Conservation (phyloP, 2,797 vertebrate genomes). For the Novumbra hubbsi region DNA sequence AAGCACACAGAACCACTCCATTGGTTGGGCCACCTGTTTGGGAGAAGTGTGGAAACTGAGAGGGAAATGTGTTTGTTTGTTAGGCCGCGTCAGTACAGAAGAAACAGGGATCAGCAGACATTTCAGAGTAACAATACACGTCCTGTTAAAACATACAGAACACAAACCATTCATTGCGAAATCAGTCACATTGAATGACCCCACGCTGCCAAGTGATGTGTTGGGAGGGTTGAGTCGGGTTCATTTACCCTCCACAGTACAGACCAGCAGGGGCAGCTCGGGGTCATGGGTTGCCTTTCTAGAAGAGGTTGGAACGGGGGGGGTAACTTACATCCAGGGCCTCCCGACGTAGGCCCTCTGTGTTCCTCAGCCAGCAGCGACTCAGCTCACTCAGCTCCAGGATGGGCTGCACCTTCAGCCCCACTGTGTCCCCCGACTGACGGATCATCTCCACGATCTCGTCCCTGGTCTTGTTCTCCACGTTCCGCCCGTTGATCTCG, state of each 20-base stretch:
- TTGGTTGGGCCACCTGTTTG: not conserved
- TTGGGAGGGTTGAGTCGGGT: not conserved
- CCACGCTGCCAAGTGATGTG: not conserved
- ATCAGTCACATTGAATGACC: not conserved
- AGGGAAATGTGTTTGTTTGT: not conserved
- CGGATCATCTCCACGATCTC: conserved; percentile 99
- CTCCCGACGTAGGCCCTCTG: conserved; percentile 77
- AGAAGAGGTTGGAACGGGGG: conserved; percentile 9
- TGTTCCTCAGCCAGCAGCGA: conserved; percentile 87
- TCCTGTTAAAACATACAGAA: conserved; percentile 23
- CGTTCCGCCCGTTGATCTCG: conserved; percentile 91
- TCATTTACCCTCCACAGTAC: not conserved
- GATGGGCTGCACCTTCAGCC: conserved; percentile 95
- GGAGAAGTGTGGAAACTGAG: not conserved
- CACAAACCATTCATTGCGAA: not conserved
- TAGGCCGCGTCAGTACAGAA: not conserved
- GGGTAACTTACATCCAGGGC: conserved; percentile 82
- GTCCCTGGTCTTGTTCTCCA: conserved; percentile 92
- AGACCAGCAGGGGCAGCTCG: conserved; percentile 10
- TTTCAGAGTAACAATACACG: not conserved
- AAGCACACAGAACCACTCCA: not conserved
- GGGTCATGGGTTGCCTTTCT: not conserved
- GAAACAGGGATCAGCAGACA: not conserved
- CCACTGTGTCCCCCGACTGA: conserved; percentile 90
- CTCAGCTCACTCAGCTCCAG: conserved; percentile 95